Evolutionary conservation across 2,888 invertebrate genomes (phyloP).

Genomic region (Drosophila birchii): DNA sequence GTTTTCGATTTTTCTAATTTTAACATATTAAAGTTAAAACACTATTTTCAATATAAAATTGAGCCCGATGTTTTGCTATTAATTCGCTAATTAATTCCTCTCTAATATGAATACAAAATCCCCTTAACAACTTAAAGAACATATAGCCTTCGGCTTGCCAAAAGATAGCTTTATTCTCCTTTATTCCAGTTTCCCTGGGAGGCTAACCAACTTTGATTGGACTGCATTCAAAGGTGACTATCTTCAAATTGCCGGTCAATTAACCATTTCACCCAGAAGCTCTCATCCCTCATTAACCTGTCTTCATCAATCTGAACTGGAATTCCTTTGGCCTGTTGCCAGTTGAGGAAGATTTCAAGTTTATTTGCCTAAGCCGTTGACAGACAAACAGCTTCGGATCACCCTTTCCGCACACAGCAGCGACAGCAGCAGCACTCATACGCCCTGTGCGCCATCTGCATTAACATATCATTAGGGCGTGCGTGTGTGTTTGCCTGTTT

Average conservation of each 20-base stretch:
- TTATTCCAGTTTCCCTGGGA: not conserved
- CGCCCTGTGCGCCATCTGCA: constrained; percentile 75
- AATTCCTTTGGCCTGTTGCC: constrained; percentile 8
- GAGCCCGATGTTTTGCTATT: no score
- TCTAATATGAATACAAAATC: no score
- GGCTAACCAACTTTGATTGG: constrained; percentile 55
- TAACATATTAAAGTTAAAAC: no score
- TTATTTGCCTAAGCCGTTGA: constrained; percentile 76
- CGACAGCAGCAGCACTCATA: constrained; percentile 62
- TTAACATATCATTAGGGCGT: constrained; percentile 73
- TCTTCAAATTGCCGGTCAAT: constrained; percentile 45
- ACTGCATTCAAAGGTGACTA: constrained; percentile 48
- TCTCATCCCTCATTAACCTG: constrained; percentile 40
- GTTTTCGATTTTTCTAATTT: no score
- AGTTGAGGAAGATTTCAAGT: constrained; percentile 55
- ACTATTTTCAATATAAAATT: no score
- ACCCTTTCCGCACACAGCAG: constrained; percentile 1
- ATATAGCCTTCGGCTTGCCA: not conserved
- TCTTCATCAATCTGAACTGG: constrained; percentile 13
- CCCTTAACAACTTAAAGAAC: not conserved
- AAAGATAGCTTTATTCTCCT: not conserved
- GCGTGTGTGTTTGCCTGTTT: constrained; percentile 65
- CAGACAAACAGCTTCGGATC: constrained; percentile 69
- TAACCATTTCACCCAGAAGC: constrained; percentile 51
- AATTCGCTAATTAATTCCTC: no score